Conservation (phyloP, 2,888 invertebrate species). For the Mylabris sibirica region DNA sequence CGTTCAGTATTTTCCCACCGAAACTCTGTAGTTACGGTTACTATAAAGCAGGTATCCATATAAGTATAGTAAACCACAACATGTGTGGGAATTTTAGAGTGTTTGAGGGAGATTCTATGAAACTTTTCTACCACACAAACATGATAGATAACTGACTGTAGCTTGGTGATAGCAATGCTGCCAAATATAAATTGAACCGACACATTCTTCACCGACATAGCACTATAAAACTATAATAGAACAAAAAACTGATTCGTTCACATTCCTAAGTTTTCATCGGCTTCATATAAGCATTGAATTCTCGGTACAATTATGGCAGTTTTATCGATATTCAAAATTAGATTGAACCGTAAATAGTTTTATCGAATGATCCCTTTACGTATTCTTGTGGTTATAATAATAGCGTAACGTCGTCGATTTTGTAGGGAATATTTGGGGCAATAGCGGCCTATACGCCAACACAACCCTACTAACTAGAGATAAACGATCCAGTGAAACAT, state of each 20-base stretch:
- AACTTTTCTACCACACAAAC: not conserved
- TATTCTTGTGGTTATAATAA: conserved; percentile 26
- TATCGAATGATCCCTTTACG: conserved; percentile 3
- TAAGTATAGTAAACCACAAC: not conserved
- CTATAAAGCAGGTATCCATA: not conserved
- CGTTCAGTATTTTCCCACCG: not conserved
- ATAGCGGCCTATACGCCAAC: not conserved
- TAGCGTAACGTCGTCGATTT: not conserved
- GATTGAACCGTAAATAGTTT: not conserved
- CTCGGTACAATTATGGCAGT: not conserved
- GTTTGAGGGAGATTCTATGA: not conserved
- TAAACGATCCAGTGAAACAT: conserved; percentile 54
- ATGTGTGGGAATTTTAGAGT: not conserved
- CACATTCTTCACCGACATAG: not conserved
- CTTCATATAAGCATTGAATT: not conserved
- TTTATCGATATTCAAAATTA: conserved; percentile 1
- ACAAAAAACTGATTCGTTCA: not conserved
- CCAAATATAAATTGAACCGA: conserved; percentile 1
- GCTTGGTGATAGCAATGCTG: conserved; percentile 6
- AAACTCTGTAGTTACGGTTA: not conserved
- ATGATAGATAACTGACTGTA: conserved; percentile 11
- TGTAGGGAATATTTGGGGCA: not conserved
- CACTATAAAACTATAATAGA: not conserved
- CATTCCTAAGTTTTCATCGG: not conserved
- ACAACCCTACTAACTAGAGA: conserved; percentile 37